A percentile compares a stretch with the other conserved stretches of the same genome.
These are phyloP conservation scores for Egretta garzetta DNA, from an alignment of 2,113 vertebrate species.

Conservation along the genomic window DNA sequence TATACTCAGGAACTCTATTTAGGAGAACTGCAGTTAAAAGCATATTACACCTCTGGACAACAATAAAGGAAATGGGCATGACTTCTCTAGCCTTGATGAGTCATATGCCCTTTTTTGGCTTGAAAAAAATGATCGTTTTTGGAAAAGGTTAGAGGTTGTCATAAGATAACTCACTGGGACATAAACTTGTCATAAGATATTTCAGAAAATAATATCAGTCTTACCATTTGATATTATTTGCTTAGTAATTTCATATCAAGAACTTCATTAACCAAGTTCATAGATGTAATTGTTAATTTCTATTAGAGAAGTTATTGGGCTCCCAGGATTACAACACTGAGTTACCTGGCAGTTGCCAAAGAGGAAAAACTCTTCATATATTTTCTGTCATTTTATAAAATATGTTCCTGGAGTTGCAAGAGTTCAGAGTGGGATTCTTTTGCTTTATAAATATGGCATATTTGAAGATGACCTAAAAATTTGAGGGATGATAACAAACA, in stretches of 20 bases:
- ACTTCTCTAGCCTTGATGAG: neutral
- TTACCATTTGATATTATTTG: neutral
- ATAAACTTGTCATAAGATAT: neutral
- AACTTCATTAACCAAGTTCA: neutral
- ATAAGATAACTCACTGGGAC: neutral
- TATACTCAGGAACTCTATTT: neutral
- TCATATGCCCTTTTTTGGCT: neutral
- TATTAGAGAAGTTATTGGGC: neutral
- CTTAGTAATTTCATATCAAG: neutral
- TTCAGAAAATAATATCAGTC: neutral
- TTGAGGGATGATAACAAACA: neutral
- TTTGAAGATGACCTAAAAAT: neutral
- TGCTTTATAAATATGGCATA: neutral
- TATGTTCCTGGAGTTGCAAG: accelerated
- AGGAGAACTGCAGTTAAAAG: neutral
- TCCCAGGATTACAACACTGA: neutral
- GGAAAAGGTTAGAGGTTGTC: neutral
- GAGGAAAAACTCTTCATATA: neutral
- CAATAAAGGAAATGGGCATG: neutral
- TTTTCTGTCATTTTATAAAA: neutral
- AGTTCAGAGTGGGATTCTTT: neutral
- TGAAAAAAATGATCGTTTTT: neutral
- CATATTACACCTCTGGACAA: neutral
- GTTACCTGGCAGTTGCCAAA: neutral
- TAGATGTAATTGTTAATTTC: neutral